phyloP scores from a whole-genome alignment of 1,140 invertebrate species.

The Drusus annulatus region DNA sequence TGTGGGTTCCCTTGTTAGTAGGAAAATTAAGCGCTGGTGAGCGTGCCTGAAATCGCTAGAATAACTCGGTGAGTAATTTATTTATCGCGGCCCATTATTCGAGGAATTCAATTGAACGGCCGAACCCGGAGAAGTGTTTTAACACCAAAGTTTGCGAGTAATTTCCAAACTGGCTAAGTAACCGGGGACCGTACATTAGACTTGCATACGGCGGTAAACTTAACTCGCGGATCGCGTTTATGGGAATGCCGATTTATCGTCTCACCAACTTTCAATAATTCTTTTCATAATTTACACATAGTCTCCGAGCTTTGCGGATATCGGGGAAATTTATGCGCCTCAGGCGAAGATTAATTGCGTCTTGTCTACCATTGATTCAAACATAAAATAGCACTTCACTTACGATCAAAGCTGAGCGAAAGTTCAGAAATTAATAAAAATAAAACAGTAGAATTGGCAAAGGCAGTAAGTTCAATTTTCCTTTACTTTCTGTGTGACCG shows the following conservation, averaged over 20 bases:
- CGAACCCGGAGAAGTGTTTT: constrained; percentile 3
- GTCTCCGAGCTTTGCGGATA: neutral
- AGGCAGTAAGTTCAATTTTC: too few relatives aligned
- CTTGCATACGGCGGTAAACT: neutral
- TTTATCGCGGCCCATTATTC: constrained; percentile 20
- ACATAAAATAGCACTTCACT: too few relatives aligned
- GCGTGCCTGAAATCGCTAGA: neutral
- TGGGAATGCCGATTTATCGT: constrained; percentile 1
- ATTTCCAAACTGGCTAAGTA: constrained; percentile 14
- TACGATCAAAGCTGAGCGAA: too few relatives aligned
- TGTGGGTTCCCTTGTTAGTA: constrained; percentile 1
- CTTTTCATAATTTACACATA: constrained; percentile 3
- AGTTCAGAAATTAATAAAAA: too few relatives aligned
- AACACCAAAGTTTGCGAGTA: constrained; percentile 18
- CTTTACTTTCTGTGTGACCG: too few relatives aligned
- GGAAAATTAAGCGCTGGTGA: neutral
- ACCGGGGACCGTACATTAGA: neutral
- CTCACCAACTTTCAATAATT: neutral
- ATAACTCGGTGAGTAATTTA: constrained; percentile 25
- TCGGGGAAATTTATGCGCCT: too few relatives aligned
- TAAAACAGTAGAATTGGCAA: too few relatives aligned
- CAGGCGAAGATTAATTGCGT: too few relatives aligned
- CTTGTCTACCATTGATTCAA: too few relatives aligned
- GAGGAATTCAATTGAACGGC: constrained; percentile 19
- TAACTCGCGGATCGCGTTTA: neutral